Percentiles rank a stretch among this genome's conserved stretches.
These are phyloP conservation scores for Mermis nigrescens DNA, from an alignment of 2,888 invertebrate species.

Conservation along the genomic window DNA sequence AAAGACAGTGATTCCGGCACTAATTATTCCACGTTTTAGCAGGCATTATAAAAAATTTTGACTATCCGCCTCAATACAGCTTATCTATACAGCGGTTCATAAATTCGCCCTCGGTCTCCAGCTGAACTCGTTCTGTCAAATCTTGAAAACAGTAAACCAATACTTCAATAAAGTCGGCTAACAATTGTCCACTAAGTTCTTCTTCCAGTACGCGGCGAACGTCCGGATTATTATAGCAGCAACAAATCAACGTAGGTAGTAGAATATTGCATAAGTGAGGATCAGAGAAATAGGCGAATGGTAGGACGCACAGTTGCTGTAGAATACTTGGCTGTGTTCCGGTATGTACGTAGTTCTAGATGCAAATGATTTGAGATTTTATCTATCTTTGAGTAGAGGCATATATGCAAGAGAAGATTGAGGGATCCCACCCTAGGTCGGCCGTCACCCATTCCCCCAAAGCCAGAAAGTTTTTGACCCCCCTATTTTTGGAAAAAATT, in stretches of 20 bases:
- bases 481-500: too few relatives aligned
- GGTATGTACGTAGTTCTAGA: slow-evolving; percentile 51
- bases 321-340: slow-evolving; percentile 58
- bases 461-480: too few relatives aligned
- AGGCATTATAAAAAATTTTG: neutral
- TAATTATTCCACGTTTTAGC: neutral
- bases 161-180: slow-evolving; percentile 37
- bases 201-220: slow-evolving; percentile 56
- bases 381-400: neutral
- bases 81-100: too few relatives aligned
- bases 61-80: too few relatives aligned
- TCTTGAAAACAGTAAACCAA: too few relatives aligned
- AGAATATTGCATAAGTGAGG: slow-evolving; percentile 49
- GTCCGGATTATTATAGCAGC: slow-evolving; percentile 46
- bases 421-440: too few relatives aligned
- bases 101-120: too few relatives aligned
- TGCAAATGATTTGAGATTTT: slow-evolving; percentile 8
- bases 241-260: slow-evolving; percentile 58
- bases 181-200: slow-evolving; percentile 40
- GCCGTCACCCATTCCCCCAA: too few relatives aligned
- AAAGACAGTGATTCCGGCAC: too few relatives aligned
- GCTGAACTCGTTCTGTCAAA: too few relatives aligned
- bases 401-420: too few relatives aligned
- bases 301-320: slow-evolving; percentile 60
- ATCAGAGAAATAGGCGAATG: slow-evolving; percentile 63